Evolutionary conservation across 1,140 invertebrate genomes (phyloP).

Genomic region (Choristoneura fumiferana): DNA sequence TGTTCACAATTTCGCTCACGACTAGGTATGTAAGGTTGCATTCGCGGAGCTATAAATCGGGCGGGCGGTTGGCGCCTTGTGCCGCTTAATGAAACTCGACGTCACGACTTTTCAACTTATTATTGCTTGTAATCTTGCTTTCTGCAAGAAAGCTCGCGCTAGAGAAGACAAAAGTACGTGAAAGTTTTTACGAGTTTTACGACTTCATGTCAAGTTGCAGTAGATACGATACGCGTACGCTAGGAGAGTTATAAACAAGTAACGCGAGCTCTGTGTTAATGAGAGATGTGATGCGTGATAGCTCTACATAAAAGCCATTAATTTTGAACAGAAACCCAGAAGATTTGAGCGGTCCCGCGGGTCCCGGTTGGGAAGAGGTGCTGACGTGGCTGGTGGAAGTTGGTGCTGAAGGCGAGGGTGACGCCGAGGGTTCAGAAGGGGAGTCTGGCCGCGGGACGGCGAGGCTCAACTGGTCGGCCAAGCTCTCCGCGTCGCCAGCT

Average conservation of each 20-base stretch:
- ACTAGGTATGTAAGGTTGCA: conserved; percentile 28
- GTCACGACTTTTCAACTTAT: conserved; percentile 34
- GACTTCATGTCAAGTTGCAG: too few species aligned
- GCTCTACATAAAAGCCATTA: conserved; percentile 13
- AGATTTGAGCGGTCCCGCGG: conserved; percentile 79
- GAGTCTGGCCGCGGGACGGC: conserved; percentile 77
- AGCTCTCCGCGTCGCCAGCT: conserved; percentile 52
- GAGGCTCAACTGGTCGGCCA: conserved; percentile 64
- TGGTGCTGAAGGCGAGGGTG: conserved; percentile 87
- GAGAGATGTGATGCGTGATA: conserved; percentile 1
- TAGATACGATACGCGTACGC: not conserved
- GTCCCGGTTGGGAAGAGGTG: conserved; percentile 86
- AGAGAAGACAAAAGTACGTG: not conserved
- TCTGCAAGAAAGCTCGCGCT: conserved; percentile 7
- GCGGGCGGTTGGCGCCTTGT: conserved; percentile 22
- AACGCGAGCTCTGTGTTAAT: not conserved
- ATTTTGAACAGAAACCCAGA: conserved; percentile 44
- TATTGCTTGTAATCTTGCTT: conserved; percentile 23
- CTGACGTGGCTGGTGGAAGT: conserved; percentile 95
- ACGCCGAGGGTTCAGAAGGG: conserved; percentile 82
- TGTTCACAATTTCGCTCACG: conserved; percentile 41
- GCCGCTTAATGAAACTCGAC: conserved; percentile 37
- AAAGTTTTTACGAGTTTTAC: conserved; percentile 12
- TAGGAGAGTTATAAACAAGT: conserved; percentile 1
- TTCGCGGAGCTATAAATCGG: conserved; percentile 34